Evolutionary conservation across 2,113 vertebrate genomes (phyloP).

Genomic region (Seriola dumerili): DNA sequence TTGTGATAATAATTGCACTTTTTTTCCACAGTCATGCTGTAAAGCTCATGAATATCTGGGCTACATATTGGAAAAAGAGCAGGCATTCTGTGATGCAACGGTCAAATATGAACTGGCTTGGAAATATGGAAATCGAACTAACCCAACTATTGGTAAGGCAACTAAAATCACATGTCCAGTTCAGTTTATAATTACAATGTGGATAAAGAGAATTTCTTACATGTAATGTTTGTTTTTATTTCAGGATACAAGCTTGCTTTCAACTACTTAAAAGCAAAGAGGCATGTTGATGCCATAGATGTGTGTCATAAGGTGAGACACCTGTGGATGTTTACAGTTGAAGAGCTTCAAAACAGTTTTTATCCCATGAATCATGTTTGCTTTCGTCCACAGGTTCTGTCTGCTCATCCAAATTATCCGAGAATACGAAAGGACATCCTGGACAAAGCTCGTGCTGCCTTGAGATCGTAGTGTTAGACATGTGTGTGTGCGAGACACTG

Average conservation of each 20-base stretch:
- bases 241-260: constrained; percentile 98
- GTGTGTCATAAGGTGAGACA: constrained; percentile 94
- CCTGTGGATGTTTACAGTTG: constrained; percentile 22
- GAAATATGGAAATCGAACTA: constrained; percentile 93
- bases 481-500: background rate
- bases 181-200: background rate
- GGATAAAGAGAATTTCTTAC: constrained; percentile 15
- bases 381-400: constrained; percentile 87
- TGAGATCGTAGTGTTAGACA: constrained; percentile 84
- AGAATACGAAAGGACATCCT: constrained; percentile 98
- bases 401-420: constrained; percentile 93
- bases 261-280: constrained; percentile 98
- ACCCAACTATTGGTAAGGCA: constrained; percentile 90
- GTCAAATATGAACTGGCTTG: constrained; percentile 97
- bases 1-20: constrained; percentile 39
- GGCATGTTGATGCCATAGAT: constrained; percentile 94
- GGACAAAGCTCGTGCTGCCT: constrained; percentile 93
- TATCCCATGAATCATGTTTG: constrained; percentile 14
- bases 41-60: constrained; percentile 98
- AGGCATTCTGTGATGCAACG: constrained; percentile 94
- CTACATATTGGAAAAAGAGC: constrained; percentile 99
- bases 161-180: constrained; percentile 35
- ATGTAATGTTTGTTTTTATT: constrained; percentile 58
- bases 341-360: constrained; percentile 1
- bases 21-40: constrained; percentile 91